phyloP scores from a whole-genome alignment of 2,113 vertebrate genomes.

The cat (Felis catus) region DNA sequence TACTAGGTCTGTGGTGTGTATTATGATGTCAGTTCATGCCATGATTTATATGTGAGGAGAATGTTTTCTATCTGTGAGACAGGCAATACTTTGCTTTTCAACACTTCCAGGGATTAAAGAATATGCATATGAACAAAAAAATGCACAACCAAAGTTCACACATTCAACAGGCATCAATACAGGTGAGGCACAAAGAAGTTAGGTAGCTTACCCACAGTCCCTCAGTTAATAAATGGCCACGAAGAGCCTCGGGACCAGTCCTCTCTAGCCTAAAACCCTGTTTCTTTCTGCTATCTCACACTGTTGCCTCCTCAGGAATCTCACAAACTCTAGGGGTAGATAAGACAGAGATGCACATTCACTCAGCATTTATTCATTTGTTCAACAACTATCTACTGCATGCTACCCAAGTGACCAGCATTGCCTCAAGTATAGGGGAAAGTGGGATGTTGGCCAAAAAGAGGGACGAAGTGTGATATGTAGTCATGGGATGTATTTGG shows the following conservation, averaged over 20 bases:
- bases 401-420: not conserved
- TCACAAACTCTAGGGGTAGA: not conserved
- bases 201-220: not conserved
- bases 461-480: rapidly evolving
- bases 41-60: constrained; percentile 25
- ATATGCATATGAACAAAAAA: not conserved
- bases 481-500: too few species aligned
- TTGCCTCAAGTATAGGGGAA: not conserved
- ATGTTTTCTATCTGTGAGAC: constrained; percentile 12
- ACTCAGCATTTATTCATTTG: not conserved
- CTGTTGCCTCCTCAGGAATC: not conserved
- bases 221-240: not conserved
- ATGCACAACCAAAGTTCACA: not conserved
- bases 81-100: not conserved
- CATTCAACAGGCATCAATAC: not conserved
- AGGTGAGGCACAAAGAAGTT: not conserved
- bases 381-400: not conserved
- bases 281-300: not conserved
- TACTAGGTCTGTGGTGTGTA: not conserved
- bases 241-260: not conserved
- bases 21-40: constrained; percentile 7
- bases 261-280: not conserved
- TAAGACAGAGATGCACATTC: not conserved
- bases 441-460: not conserved
- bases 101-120: constrained; percentile 27